phyloP scores from a whole-genome alignment of 1,140 invertebrate species.

The Zaprionus ghesquierei region DNA sequence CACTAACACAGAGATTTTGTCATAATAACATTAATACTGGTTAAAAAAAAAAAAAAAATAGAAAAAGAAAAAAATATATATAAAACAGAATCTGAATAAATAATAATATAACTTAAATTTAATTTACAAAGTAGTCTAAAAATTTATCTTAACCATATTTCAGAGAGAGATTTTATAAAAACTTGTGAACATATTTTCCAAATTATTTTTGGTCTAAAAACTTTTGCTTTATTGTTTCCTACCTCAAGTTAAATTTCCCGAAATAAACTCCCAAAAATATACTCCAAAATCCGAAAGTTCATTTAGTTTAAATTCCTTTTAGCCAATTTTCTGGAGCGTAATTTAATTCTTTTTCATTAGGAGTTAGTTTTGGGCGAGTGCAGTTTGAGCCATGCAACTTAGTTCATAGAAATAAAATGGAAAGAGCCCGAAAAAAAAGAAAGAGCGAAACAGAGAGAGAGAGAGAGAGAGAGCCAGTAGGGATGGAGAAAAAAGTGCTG shows the following conservation, averaged over 20 bases:
- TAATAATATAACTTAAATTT: too few species aligned
- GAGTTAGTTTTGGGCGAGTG: conserved; percentile 13
- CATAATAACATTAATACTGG: too few species aligned
- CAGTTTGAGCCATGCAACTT: conserved; percentile 16
- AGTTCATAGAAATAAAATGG: background rate
- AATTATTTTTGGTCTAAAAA: background rate
- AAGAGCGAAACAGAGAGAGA: background rate
- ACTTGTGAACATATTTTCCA: background rate
- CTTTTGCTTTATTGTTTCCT: background rate
- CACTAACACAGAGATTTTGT: too few species aligned
- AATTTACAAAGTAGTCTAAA: too few species aligned
- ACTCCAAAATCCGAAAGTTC: background rate
- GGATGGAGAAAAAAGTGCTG: conserved; percentile 24
- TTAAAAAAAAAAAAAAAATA: too few species aligned
- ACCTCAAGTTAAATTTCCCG: background rate
- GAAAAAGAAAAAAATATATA: too few species aligned
- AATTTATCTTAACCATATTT: too few species aligned
- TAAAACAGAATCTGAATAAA: too few species aligned
- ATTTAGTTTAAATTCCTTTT: conserved; percentile 1
- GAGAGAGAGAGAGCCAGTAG: conserved; percentile 3
- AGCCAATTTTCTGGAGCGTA: background rate
- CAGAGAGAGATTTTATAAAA: too few species aligned
- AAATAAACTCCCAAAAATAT: background rate
- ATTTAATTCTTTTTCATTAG: conserved; percentile 25
- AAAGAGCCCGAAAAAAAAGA: background rate